Evolutionary conservation across 2,888 invertebrate genomes (phyloP), one percentile per base, ranked within the genome.

Genomic region (Xylocampa areola): DNA sequence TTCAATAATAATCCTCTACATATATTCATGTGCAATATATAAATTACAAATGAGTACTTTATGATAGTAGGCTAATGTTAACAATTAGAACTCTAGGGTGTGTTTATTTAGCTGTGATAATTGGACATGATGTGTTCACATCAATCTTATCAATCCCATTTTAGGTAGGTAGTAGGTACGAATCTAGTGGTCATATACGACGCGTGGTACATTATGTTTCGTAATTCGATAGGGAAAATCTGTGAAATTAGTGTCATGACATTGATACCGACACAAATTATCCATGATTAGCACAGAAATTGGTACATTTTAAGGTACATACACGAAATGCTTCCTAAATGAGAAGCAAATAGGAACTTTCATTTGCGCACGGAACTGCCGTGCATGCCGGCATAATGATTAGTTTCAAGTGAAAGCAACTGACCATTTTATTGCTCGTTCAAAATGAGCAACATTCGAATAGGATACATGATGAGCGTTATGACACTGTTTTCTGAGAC

Each of bases 381-480:
- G 73, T 76, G 79, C 86, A 85, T 86, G 77, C 84, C 84, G 82
- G 88, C 82, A 89, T 90, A 89, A 76, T 86, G 85, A 91, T 86
- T 85, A 87, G 81, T 77, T 77, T 52, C 62, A 81, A 84, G 89
- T 89, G 90, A 90, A 90, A 91, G 90, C 86, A 77, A 76, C 49
- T 39, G 57, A 58, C 49, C 48, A 58, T 63, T 67, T 57, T 53
- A 50, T 49, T 62, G 19, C 7, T 48, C 36, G 32, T 29, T 48
- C 36, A 40, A 64, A 64, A 64, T 44, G 50, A 55, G 61, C 73
- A 62, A 53, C 35, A 40, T 55, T 45, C 19, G 36, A 45, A 30
- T 39, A 54, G 37, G 47, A 40, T 41, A 33, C 59, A 45, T 30
- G 48, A 57, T 41, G 57, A 48, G 37, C 62, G 44, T 25, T 21